Evolutionary conservation across 2,113 vertebrate genomes (phyloP).

Genomic region (Corapipo altera): DNA sequence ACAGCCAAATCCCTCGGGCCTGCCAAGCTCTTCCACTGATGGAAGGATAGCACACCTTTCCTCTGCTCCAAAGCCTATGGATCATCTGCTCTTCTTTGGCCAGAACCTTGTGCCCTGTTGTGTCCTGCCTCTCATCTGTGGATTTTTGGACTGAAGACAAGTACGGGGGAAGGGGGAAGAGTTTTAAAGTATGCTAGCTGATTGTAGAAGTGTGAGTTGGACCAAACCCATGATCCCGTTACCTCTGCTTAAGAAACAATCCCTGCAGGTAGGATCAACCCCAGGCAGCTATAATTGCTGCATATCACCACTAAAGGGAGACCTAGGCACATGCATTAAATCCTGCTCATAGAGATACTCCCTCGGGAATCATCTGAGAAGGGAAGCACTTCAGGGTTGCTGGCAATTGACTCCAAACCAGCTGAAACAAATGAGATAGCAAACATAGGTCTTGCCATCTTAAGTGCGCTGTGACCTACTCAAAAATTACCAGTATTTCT

Average conservation of each 20-base stretch:
- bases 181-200: background rate
- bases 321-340: background rate
- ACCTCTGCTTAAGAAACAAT: background rate
- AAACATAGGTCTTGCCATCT: background rate
- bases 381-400: background rate
- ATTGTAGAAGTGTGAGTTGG: background rate
- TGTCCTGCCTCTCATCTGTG: background rate
- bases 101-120: background rate
- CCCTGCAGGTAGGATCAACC: background rate
- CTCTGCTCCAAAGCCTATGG: background rate
- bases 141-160: background rate
- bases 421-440: background rate
- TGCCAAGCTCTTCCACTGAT: background rate
- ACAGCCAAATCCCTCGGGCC: background rate
- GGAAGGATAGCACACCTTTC: background rate
- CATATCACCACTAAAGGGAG: background rate
- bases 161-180: background rate
- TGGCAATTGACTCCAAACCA: background rate
- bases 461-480: background rate
- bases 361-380: background rate
- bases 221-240: rapidly evolving
- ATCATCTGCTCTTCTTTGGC: background rate
- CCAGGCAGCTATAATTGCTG: background rate
- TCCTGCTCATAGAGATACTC: background rate
- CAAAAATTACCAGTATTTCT: background rate